phyloP scores from a whole-genome alignment of 1,140 invertebrate species.

The Hesperophylax magnus region DNA sequence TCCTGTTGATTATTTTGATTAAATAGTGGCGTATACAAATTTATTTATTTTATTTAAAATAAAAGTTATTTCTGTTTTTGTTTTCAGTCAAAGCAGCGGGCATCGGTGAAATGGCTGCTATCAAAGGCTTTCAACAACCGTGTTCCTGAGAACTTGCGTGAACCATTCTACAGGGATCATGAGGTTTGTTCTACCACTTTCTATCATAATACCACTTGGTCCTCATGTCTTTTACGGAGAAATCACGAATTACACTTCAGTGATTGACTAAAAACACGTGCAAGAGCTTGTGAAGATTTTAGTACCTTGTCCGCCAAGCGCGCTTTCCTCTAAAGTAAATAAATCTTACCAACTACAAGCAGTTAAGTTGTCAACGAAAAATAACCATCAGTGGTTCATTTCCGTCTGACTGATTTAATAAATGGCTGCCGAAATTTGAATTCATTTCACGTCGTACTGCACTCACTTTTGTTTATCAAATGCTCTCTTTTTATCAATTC shows the following conservation, averaged over 20 bases:
- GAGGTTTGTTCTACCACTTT: conserved; percentile 75
- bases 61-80: conserved; percentile 59
- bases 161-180: conserved; percentile 96
- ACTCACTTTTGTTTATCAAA: not conserved
- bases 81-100: conserved; percentile 95
- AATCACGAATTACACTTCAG: not conserved
- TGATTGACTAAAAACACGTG: not conserved
- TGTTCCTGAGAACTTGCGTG: conserved; percentile 92
- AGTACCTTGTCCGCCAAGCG: not conserved
- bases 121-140: conserved; percentile 97
- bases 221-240: conserved; percentile 25
- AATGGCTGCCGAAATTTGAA: no score
- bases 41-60: no score
- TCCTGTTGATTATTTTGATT: no score
- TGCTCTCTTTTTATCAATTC: not conserved
- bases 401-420: no score
- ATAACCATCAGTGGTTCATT: no score
- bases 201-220: not conserved
- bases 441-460: not conserved
- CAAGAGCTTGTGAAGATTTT: not conserved
- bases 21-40: no score
- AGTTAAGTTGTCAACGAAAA: no score
- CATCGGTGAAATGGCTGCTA: conserved; percentile 97
- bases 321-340: not conserved
- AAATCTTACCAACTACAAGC: no score